A percentile compares a stretch with the other conserved stretches of the same genome.
phyloP scores from a whole-genome alignment of 1,140 invertebrate genomes.

The Lineus longissimus region DNA sequence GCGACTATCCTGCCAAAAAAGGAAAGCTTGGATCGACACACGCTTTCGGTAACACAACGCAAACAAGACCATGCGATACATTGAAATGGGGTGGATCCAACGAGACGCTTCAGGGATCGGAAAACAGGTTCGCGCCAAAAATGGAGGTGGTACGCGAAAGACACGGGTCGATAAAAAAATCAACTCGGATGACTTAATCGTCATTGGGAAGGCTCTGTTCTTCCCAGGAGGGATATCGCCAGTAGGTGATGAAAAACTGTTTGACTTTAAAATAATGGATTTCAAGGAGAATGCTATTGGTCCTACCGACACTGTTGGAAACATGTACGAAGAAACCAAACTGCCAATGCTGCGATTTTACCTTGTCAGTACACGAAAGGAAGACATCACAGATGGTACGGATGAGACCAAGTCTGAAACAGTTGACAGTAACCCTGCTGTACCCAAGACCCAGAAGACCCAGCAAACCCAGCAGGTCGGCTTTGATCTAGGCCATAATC shows the following conservation, averaged over 20 bases:
- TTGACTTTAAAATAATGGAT: not conserved
- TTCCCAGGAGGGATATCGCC: not conserved
- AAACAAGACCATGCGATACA: too few species aligned
- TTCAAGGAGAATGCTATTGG: not conserved
- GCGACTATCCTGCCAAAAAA: too few species aligned
- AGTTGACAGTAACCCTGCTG: not conserved
- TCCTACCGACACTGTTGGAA: not conserved
- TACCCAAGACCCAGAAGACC: not conserved
- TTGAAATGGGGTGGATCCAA: too few species aligned
- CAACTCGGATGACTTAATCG: too few species aligned
- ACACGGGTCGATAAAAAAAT: too few species aligned
- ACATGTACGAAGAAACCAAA: not conserved
- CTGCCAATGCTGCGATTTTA: slow-evolving; percentile 1
- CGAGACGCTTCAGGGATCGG: too few species aligned
- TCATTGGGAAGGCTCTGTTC: not conserved
- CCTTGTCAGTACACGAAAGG: not conserved
- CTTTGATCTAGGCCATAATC: not conserved
- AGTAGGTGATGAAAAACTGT: not conserved
- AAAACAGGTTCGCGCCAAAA: too few species aligned
- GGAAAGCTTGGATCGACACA: too few species aligned
- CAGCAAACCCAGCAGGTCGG: not conserved
- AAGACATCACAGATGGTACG: not conserved
- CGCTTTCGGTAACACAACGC: too few species aligned
- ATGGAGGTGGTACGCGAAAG: too few species aligned
- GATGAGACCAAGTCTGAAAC: not conserved